Base-by-base conservation (phyloP, 2,888 invertebrate species). In the Bembecia ichneumoniformis region DNA sequence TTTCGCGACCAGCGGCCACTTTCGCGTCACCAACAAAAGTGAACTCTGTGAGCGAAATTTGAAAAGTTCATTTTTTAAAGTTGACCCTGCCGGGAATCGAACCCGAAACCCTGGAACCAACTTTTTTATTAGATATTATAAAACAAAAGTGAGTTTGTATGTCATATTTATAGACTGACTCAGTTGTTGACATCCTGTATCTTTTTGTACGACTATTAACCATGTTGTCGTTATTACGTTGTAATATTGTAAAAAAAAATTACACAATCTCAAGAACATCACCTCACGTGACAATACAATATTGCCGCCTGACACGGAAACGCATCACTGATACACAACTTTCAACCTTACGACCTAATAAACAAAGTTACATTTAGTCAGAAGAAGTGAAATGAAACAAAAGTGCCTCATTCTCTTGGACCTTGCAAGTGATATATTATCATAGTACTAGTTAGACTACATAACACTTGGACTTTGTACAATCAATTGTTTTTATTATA, bases 361-460 rank as follows among this genome's bases (percentile, higher is more conserved):
- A 15, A 16, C 11, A 44, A 15, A 16, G 15, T 44, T 11, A 14
- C 13, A 44, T 15, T 44, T 15, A 11, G 7, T 16, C 13, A 11
- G 16, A 11, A 14, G 13, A 16, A 7, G 7, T 11, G 11, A 44
- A 44, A 44, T 44, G 17, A 44, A 15, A 44, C 44, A 36, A 47
- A 47, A 47, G 35, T 47, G 36, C 36, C 40, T 17, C 47, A 40
- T 47, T 40, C n/a, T 17, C 9, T 15, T 36, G 47, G 47, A 40
- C 40, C n/a, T 11, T 40, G 20, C 40, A 35, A 47, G 40, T 47
- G 47, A 47, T 47, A 36, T 40, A 47, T 47, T 40, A 47, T 47
- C n/a, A 47, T 7, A 40, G 17, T 16, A 17, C 17, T 1, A 15
- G 44, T 44, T 13, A 40, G 44, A 44, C 44, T 17, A 10, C 44